Base-by-base conservation (phyloP, 2,888 invertebrate species). In the Poecilobothrus nobilitatus region DNA sequence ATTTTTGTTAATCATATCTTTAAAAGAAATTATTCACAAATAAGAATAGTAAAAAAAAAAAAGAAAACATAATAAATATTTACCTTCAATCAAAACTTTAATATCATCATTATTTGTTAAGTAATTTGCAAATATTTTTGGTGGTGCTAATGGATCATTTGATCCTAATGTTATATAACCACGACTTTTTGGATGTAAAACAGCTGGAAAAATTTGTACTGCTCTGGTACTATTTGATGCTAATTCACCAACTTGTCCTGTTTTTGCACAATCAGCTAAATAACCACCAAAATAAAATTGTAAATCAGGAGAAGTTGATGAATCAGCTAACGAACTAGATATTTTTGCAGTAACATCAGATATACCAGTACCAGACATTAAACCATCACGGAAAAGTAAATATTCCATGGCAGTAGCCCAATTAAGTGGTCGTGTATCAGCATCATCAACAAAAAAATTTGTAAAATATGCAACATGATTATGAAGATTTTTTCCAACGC, bases 351-450 rank as follows among this genome's bases (percentile, higher is more conserved):
- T 92, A 7, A 93, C 93, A 82, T 94, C 94, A 0, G 91, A 90
- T 77, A 92, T 87, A 83, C 94, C 94, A 63, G 93, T 94, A 22
- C 94, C 94, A 18, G 93, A 92, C 92, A 94, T 93, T 0, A 94
- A 84, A 2, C 93, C 94, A 78, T 94, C 94, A 69, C 94, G 86
- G 82, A 94, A 93, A 15, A 94, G 85, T 37, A 94, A 81, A 76
- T 94, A 94, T 79, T 94, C 94, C 92, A 94, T 94, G 2, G 93
- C 93, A 0, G 93, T 93, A 21, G 93, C 93, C 93, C 93, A 94
- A 81, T 94, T 94, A n/a, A 94, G 84, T 0, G 93, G 89, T 0
- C 91, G 85, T 0, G 92, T 92, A 76, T 94, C 91, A 70, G 92
- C 90, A 77, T 94, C 92, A 73, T 91, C 91, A 67, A 94, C 89